Percentiles rank a stretch among this genome's conserved stretches.
These are phyloP conservation scores for Phalacrocorax brasilianus DNA, from an alignment of 2,113 vertebrate species.

Conservation along the genomic window DNA sequence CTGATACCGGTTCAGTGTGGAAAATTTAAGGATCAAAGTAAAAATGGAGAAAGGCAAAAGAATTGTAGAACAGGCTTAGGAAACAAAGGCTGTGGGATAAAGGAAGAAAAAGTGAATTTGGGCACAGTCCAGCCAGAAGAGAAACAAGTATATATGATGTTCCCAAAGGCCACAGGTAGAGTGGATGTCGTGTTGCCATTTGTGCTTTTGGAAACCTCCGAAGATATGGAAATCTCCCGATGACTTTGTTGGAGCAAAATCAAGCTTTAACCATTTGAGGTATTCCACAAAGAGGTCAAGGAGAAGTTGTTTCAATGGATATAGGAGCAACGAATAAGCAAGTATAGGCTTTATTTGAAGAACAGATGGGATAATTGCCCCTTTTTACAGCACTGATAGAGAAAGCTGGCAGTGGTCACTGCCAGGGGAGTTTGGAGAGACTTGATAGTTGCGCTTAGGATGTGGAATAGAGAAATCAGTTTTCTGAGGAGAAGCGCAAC, in stretches of 20 bases:
- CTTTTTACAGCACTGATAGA: not conserved
- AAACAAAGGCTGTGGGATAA: not conserved
- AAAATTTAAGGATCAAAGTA: constrained; percentile 12
- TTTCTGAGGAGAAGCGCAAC: not conserved
- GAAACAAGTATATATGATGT: not conserved
- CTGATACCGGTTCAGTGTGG: not conserved
- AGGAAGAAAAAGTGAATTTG: constrained; percentile 1
- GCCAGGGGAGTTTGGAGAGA: not conserved
- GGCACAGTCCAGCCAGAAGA: not conserved
- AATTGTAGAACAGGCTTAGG: not conserved
- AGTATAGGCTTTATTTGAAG: not conserved
- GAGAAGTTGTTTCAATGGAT: constrained; percentile 18
- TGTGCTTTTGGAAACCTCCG: not conserved
- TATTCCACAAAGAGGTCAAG: not conserved
- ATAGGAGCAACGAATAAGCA: not conserved
- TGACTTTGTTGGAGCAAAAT: not conserved
- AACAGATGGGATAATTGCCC: not conserved
- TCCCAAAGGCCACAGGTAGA: not conserved
- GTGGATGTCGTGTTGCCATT: not conserved
- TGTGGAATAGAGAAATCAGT: not conserved
- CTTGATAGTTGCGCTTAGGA: not conserved
- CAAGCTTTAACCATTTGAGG: not conserved
- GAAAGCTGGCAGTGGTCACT: not conserved
- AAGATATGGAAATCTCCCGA: not conserved
- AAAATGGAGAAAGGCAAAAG: not conserved